Evolutionary conservation across 1,140 invertebrate genomes (phyloP).

Genomic region (Aphis gossypii): DNA sequence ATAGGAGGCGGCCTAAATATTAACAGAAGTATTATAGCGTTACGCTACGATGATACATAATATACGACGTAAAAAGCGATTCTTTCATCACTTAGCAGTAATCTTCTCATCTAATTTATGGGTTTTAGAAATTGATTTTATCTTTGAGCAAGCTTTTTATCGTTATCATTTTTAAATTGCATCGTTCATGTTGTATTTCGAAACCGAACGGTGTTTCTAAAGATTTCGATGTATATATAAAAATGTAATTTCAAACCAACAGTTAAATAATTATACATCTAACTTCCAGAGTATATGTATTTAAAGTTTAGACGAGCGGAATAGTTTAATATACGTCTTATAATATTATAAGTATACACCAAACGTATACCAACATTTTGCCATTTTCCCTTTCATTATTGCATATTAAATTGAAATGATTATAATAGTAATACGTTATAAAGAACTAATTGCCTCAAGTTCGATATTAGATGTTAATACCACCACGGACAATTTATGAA

Average conservation of each 20-base stretch:
- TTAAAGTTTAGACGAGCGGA: background rate
- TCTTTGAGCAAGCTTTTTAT: background rate
- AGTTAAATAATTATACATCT: background rate
- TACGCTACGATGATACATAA: background rate
- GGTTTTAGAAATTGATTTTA: background rate
- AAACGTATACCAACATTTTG: background rate
- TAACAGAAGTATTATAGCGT: background rate
- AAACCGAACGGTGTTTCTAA: background rate
- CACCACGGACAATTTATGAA: background rate
- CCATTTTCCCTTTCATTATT: background rate
- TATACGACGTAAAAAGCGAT: background rate
- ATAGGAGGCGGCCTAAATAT: background rate
- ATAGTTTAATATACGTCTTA: background rate
- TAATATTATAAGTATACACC: too few species aligned
- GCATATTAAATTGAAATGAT: background rate
- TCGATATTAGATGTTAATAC: background rate
- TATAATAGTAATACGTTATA: background rate
- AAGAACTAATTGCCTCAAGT: background rate
- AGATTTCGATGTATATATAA: background rate
- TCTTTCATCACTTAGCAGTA: background rate
- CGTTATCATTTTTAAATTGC: background rate
- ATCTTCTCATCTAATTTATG: background rate
- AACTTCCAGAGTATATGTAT: background rate
- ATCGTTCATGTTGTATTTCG: background rate
- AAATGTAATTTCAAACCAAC: background rate